A percentile compares a stretch with the other conserved stretches of the same genome.
phyloP scores from a whole-genome alignment of 1,140 invertebrate genomes.

The Cryptotermes secundus region DNA sequence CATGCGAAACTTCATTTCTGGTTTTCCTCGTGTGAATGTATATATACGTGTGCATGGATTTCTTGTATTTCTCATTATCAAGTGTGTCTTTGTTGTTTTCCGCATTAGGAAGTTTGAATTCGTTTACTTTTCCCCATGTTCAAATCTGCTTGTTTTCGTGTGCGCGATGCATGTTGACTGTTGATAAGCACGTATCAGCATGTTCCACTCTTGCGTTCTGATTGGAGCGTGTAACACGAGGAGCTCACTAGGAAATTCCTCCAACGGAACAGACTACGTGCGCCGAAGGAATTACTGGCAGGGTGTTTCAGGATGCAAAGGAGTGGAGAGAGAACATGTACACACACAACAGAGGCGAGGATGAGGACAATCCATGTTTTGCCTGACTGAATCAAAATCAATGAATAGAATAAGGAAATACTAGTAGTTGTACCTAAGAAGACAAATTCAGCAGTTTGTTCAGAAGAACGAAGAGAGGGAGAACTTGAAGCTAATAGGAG shows the following conservation, averaged over 20 bases:
- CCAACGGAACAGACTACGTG: not conserved
- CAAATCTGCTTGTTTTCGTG: not conserved
- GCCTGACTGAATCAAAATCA: conserved; percentile 16
- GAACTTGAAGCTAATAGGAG: not conserved
- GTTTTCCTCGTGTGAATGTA: too few relatives aligned
- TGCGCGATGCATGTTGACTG: not conserved
- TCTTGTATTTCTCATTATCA: too few relatives aligned
- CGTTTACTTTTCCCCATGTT: too few relatives aligned
- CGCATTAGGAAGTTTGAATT: too few relatives aligned
- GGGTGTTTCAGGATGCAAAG: not conserved
- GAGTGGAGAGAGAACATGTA: not conserved
- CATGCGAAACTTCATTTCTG: too few relatives aligned
- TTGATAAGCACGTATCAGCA: not conserved
- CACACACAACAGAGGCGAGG: not conserved
- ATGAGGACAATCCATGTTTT: conserved; percentile 11
- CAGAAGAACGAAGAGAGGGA: not conserved
- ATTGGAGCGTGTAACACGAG: not conserved
- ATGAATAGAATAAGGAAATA: conserved; percentile 18
- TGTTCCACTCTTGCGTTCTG: conserved; percentile 15
- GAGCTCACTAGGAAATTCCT: not conserved
- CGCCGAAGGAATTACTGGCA: not conserved
- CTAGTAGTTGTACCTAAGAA: conserved; percentile 11
- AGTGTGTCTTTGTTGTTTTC: too few relatives aligned
- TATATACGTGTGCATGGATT: too few relatives aligned
- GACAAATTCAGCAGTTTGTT: not conserved